Evolutionary conservation across 2,888 invertebrate species (phyloP).

Genomic region (Beris chalybata): DNA sequence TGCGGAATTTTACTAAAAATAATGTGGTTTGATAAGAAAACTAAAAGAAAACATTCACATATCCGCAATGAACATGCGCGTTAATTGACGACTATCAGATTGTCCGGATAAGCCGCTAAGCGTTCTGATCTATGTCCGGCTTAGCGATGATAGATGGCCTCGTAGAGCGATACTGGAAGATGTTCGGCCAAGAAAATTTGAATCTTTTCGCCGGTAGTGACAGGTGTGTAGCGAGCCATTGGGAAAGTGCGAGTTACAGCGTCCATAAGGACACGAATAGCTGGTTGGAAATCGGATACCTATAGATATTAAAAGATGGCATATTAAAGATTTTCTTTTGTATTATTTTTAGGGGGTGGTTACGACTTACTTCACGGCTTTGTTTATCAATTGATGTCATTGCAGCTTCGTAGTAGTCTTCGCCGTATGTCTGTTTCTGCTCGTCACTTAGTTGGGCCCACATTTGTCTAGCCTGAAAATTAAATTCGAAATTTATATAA

Average conservation of each 20-base stretch:
- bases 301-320: constrained; percentile 50
- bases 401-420: constrained; percentile 80
- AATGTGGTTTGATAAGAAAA: too few species aligned
- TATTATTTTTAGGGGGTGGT: neutral
- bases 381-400: constrained; percentile 78
- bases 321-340: neutral
- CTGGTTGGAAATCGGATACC: constrained; percentile 77
- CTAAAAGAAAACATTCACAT: too few species aligned
- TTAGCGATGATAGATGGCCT: constrained; percentile 64
- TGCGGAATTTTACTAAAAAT: too few species aligned
- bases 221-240: constrained; percentile 79
- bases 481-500: neutral
- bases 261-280: constrained; percentile 75
- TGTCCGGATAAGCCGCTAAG: too few species aligned
- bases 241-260: constrained; percentile 81
- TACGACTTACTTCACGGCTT: constrained; percentile 62
- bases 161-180: constrained; percentile 78
- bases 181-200: constrained; percentile 81
- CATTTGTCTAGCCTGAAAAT: constrained; percentile 72
- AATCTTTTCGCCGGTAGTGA: constrained; percentile 75
- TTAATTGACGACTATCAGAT: too few species aligned
- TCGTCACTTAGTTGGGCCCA: constrained; percentile 77
- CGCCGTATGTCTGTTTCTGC: constrained; percentile 77
- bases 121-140: too few species aligned
- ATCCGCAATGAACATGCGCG: too few species aligned